Conservation (phyloP, 2,113 vertebrate species). For the Spea multiplicata region DNA sequence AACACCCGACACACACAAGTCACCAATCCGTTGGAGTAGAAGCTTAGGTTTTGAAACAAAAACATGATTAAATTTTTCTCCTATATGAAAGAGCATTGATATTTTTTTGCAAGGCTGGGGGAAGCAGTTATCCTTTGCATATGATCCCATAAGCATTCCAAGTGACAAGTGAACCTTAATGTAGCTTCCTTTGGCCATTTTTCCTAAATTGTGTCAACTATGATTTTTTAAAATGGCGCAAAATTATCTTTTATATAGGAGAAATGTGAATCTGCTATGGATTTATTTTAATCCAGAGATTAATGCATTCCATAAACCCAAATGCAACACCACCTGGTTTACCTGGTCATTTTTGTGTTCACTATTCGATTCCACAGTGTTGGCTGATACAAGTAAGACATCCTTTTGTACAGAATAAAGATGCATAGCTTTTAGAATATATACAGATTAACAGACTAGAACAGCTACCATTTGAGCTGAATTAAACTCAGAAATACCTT, state of each 20-base stretch:
- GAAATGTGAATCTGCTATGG: neutral
- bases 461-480: neutral
- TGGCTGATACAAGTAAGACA: slow-evolving; percentile 80
- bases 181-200: too few relatives aligned
- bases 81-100: too few relatives aligned
- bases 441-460: neutral
- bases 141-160: too few relatives aligned
- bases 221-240: neutral
- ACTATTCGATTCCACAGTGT: slow-evolving; percentile 67
- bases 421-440: slow-evolving; percentile 44
- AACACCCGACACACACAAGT: too few relatives aligned
- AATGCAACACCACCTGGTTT: slow-evolving; percentile 53
- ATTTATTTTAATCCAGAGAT: neutral
- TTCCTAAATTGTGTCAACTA: too few relatives aligned
- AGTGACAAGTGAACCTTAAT: too few relatives aligned
- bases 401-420: slow-evolving; percentile 79
- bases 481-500: neutral
- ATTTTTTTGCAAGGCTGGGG: too few relatives aligned
- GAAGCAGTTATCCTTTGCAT: too few relatives aligned
- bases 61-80: too few relatives aligned
- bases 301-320: neutral
- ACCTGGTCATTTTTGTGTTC: slow-evolving; percentile 73
- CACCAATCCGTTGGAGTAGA: too few relatives aligned
- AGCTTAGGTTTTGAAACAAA: too few relatives aligned
- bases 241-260: neutral